Conservation (phyloP, 2,113 vertebrate genomes). For the Dromas ardeola region DNA sequence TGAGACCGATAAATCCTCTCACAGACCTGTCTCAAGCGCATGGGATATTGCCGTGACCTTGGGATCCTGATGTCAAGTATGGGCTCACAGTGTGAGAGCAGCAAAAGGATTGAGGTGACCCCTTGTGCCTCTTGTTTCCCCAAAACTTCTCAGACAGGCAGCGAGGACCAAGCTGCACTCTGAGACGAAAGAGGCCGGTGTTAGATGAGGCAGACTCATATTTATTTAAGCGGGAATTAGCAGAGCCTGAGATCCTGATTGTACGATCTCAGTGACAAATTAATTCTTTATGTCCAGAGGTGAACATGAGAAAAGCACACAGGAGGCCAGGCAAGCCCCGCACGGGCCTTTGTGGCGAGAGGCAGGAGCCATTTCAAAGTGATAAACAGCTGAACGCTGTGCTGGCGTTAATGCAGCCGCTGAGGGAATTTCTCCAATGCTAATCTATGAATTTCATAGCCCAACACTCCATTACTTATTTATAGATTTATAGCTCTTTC, state of each 20-base stretch:
- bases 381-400: neutral
- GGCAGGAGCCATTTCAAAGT: neutral
- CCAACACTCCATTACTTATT: constrained; percentile 18
- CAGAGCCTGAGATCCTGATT: neutral
- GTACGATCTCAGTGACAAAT: neutral
- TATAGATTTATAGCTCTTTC: neutral
- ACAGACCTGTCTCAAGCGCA: neutral
- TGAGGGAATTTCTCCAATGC: neutral
- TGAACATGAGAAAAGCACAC: neutral
- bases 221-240: neutral
- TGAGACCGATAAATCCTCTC: neutral
- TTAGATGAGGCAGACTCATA: neutral
- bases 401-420: neutral
- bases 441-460: constrained; percentile 30
- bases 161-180: neutral
- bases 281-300: neutral
- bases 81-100: neutral
- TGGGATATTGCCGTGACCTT: neutral
- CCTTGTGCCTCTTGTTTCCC: neutral
- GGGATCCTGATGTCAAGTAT: neutral
- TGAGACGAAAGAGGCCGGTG: rapidly evolving
- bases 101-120: neutral
- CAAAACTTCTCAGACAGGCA: neutral
- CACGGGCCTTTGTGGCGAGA: neutral
- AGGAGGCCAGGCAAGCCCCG: neutral